Base-by-base conservation (phyloP, 2,797 vertebrate genomes). In the Ctenopoma multispine region DNA sequence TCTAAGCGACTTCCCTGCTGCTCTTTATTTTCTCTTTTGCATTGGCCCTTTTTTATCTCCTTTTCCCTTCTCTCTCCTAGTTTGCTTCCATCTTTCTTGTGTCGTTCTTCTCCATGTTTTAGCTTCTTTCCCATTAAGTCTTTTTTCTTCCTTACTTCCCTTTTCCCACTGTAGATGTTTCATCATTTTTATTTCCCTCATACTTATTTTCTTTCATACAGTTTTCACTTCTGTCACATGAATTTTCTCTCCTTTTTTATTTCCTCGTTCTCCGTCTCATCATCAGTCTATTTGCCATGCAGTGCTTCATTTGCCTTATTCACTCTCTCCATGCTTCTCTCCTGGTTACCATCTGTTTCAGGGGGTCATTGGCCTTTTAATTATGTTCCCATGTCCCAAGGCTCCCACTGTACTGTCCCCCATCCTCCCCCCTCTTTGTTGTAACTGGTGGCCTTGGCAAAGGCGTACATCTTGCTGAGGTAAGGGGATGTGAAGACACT, bases 331-430 rank as follows among this genome's bases (percentile, higher is more conserved):
- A 27, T 31, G 4, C 14, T 11, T 46, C 29, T 12, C 38, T 67
- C 62, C 18, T 69, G 53, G 56, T 76, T 57, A 6, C 74, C 75
- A 79, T 75, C 75, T 83, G 78, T 55, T 69, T 15, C 9, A 13
- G 23, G 72, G 51, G 74, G 67, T 78, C 63, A 75, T 72, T 82
- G 82, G 51, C 69, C 71, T 86, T 82, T 82, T 81, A 86, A 85
- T 86, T 80, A 82, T 5, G 61, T 18, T 53, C 56, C 81, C 72
- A 85, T 86, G 85, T 86, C 87, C 83, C 83, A 69, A 49, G 84
- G 82, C 78, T 66, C 74, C 1, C 18, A 24, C 74, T 49, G 20
- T 20, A 34, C 68, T 49, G 50, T 29, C 59, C 31, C 40, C n/a
- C 17, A 10, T 29, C 24, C 13, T 17, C 47, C 24, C 21, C 47